Evolutionary conservation across 2,888 invertebrate species (phyloP).

Genomic region (Leucozona laternaria): DNA sequence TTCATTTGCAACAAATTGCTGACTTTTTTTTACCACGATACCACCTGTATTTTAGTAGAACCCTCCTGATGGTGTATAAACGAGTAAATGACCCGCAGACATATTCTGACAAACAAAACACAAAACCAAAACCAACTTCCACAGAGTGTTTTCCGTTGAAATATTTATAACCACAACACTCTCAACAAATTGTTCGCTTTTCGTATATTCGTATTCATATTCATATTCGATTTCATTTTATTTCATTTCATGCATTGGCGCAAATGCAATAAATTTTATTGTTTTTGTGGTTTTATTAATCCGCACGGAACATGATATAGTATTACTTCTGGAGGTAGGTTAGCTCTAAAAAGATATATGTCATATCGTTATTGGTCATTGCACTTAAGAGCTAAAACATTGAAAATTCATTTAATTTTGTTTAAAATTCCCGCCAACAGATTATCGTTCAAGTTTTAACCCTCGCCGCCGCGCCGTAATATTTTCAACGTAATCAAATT

Average conservation of each 20-base stretch:
- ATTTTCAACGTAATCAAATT: conserved; percentile 23
- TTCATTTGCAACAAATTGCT: conserved; percentile 68
- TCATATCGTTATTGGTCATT: conserved; percentile 33
- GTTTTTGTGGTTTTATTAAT: conserved; percentile 50
- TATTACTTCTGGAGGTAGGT: neutral
- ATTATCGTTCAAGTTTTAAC: neutral
- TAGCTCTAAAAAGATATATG: neutral
- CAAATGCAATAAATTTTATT: conserved; percentile 56
- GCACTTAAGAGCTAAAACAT: conserved; percentile 2
- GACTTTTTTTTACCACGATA: conserved; percentile 28
- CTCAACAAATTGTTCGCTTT: conserved; percentile 44
- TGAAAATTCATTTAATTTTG: conserved; percentile 22
- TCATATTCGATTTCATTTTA: conserved; percentile 58
- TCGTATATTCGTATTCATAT: conserved; percentile 15
- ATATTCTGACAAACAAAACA: conserved; percentile 47
- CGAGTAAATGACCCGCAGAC: conserved; percentile 60
- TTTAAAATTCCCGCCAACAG: conserved; percentile 15
- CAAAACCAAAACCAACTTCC: conserved; percentile 20
- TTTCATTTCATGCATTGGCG: neutral
- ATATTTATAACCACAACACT: conserved; percentile 49
- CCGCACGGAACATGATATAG: conserved; percentile 23
- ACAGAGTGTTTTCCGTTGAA: conserved; percentile 28
- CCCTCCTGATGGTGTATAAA: conserved; percentile 3
- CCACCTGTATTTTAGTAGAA: conserved; percentile 53
- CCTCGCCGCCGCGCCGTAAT: neutral